Evolutionary conservation across 1,140 invertebrate species (phyloP), one percentile per base, ranked within the genome.

Genomic region (Ceratosolen fusciceps): DNA sequence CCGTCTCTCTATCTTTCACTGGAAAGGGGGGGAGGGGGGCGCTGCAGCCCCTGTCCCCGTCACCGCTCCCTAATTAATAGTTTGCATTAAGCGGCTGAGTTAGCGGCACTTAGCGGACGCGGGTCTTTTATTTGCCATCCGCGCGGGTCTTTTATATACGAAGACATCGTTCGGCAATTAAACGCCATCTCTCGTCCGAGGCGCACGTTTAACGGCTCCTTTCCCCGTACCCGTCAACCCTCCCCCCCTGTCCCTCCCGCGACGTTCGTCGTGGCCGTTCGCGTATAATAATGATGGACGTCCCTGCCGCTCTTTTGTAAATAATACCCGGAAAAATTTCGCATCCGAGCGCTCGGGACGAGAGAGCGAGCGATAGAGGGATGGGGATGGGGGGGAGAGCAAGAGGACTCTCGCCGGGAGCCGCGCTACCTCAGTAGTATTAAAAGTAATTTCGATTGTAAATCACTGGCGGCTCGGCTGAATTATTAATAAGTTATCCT

Each of bases 41-140:
- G n/a, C n/a, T n/a, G n/a, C n/a, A n/a, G n/a, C n/a, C n/a, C n/a
- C n/a, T n/a, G n/a, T n/a, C n/a, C n/a, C n/a, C n/a, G n/a, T n/a
- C n/a, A n/a, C n/a, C n/a, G n/a, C n/a, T n/a, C n/a, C n/a, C 79
- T 80, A 80, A 80, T 80, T 80, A 80, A 80, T 80, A 76, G 79
- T 54, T 58, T 37, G 78, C 78, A 74, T 80, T 80, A 80, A 80
- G 72, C 74, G 68, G 72, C 62, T 80, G 72, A 80, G 78, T 80
- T 80, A 80, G 72, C 72, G 78, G 72, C 77, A 79, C 70, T 79
- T 52, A 37, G 43, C 24, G 77, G n/a, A 71, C 68, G 24, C 34
- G 24, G 68, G 47, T 31, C 47, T 43, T 65, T 52, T 62, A 37
- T 56, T 31, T 16, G 37, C 68, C 29, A 68, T 37, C 47, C 47